A percentile compares a stretch with the other conserved stretches of the same genome.
These are phyloP conservation scores for Limenitis camilla DNA, from an alignment of 2,888 invertebrate genomes.

Conservation along the genomic window DNA sequence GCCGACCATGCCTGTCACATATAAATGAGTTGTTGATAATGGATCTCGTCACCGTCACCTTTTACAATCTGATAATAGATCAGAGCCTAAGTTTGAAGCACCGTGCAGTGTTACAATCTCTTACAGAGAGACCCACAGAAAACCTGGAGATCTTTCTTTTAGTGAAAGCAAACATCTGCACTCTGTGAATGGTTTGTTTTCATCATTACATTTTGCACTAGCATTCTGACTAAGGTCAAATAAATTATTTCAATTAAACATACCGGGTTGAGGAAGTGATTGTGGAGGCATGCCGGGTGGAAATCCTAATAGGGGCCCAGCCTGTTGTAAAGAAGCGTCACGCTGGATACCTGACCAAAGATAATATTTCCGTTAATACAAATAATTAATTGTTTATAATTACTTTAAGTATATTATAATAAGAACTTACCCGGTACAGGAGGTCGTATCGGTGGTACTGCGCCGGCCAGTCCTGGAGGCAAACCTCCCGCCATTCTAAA, in stretches of 20 bases:
- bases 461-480: constrained; percentile 43
- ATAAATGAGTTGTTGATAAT: neutral
- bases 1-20: constrained; percentile 49
- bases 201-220: neutral
- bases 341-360: constrained; percentile 34
- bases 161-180: constrained; percentile 45
- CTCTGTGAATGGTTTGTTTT: constrained; percentile 76
- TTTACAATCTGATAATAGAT: too few relatives aligned
- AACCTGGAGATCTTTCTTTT: constrained; percentile 50
- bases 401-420: neutral
- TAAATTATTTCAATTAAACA: neutral
- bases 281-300: constrained; percentile 59
- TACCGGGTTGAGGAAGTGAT: constrained; percentile 34
- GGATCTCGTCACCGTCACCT: too few relatives aligned
- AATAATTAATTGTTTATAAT: neutral
- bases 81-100: constrained; percentile 71
- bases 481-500: constrained; percentile 35
- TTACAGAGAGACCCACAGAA: constrained; percentile 48
- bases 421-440: constrained; percentile 46
- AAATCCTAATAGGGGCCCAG: constrained; percentile 60
- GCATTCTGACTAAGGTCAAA: neutral
- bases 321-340: constrained; percentile 40
- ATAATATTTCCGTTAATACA: neutral
- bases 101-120: constrained; percentile 50
- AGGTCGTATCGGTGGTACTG: constrained; percentile 46